These are phyloP conservation scores for Crocidura indochinensis DNA, from an alignment of 2,797 vertebrate genomes.

Conservation along the genomic window DNA sequence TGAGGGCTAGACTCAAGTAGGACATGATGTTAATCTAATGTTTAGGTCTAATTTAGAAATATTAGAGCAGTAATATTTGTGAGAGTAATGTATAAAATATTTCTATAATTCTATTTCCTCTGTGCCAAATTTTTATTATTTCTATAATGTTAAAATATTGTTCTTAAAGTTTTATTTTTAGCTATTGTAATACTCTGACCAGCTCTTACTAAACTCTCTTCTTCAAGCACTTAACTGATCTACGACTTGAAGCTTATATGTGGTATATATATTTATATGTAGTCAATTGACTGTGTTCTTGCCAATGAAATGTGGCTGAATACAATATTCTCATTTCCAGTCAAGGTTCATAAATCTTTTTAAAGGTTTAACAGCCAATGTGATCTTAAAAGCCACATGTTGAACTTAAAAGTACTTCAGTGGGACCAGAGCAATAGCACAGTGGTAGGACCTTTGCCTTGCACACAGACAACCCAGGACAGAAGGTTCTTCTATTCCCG, in stretches of 20 bases:
- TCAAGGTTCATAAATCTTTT: conserved; percentile 45
- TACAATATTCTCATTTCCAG: conserved; percentile 56
- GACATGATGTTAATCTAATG: conserved; percentile 14
- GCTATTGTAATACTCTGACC: neutral
- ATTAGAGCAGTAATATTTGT: conserved; percentile 13
- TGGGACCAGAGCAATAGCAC: neutral
- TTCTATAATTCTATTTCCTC: conserved; percentile 53
- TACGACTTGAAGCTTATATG: conserved; percentile 48
- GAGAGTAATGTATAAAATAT: neutral
- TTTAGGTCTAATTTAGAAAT: conserved; percentile 60
- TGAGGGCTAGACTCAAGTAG: conserved; percentile 27
- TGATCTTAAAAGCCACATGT: conserved; percentile 24
- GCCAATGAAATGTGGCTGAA: conserved; percentile 47
- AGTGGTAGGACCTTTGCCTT: too few relatives aligned
- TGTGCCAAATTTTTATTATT: conserved; percentile 24
- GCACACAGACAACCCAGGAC: too few relatives aligned
- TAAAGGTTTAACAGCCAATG: neutral
- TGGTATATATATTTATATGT: conserved; percentile 55
- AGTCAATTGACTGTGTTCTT: conserved; percentile 48
- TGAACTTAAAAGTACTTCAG: conserved; percentile 16
- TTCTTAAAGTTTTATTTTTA: conserved; percentile 49
- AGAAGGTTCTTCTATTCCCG: too few relatives aligned
- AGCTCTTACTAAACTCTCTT: conserved; percentile 34
- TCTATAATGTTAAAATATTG: conserved; percentile 33
- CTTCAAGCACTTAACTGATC: conserved; percentile 3